phyloP scores from a whole-genome alignment of 1,140 invertebrate genomes.

The Pissodes strobi region DNA sequence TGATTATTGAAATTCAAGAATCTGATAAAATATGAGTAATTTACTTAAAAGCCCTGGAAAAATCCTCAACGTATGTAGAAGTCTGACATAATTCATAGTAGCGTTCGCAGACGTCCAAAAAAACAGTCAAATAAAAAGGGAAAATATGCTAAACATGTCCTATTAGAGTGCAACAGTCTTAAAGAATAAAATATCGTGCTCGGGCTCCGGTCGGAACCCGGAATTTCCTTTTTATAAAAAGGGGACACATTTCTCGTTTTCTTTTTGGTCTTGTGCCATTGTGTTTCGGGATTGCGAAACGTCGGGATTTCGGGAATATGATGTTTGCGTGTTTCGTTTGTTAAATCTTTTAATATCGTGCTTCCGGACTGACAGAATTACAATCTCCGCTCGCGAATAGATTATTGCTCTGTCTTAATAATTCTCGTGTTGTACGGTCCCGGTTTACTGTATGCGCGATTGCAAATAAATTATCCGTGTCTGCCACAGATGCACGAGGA shows the following conservation, averaged over 20 bases:
- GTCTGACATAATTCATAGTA: too few species aligned
- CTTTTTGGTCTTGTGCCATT: slow-evolving; percentile 12
- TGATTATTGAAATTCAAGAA: too few species aligned
- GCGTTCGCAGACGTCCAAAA: background rate
- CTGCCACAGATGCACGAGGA: too few species aligned
- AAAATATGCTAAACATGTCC: slow-evolving; percentile 29
- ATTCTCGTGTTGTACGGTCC: too few species aligned
- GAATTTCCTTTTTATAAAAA: slow-evolving; percentile 17
- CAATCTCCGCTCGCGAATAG: background rate
- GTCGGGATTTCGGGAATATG: slow-evolving; percentile 16
- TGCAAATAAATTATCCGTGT: too few species aligned
- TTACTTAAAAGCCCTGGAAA: too few species aligned
- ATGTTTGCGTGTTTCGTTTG: slow-evolving; percentile 9
- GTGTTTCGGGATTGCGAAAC: slow-evolving; percentile 2
- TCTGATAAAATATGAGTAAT: too few species aligned
- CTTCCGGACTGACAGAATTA: slow-evolving; percentile 1
- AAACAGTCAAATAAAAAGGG: slow-evolving; percentile 12
- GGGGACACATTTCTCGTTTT: slow-evolving; percentile 16
- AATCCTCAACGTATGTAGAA: too few species aligned
- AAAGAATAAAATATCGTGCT: slow-evolving; percentile 24
- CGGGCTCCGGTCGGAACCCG: slow-evolving; percentile 11
- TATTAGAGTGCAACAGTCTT: slow-evolving; percentile 29
- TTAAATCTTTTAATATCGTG: slow-evolving; percentile 22
- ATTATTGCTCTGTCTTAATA: too few species aligned
- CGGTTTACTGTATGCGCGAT: too few species aligned